These are phyloP conservation scores for Apostichopus leukothele DNA, from an alignment of 53 echinoderm and acorn worm genomes.

Conservation along the genomic window DNA sequence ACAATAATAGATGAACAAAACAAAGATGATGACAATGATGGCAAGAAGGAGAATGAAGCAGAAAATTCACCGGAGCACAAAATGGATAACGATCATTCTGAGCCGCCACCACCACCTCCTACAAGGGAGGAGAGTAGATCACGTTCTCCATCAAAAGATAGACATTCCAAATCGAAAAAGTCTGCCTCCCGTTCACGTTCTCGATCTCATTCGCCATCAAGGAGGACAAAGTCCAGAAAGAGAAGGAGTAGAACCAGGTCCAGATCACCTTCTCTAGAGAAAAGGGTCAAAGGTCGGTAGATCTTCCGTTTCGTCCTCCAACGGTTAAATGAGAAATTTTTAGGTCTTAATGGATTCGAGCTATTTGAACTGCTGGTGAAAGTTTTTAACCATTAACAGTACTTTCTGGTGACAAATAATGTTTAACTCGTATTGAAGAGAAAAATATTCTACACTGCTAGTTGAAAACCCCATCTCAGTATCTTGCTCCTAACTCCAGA, in stretches of 20 bases:
- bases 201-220: neutral
- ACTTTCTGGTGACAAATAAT: no score
- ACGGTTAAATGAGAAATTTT: no score
- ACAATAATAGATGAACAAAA: neutral
- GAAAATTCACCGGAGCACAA: neutral
- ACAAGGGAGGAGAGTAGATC: neutral
- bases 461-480: no score
- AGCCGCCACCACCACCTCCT: neutral
- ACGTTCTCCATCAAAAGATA: constrained; percentile 19
- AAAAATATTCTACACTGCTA: no score
- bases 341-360: no score
- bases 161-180: constrained; percentile 15
- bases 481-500: no score
- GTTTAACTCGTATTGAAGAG: no score
- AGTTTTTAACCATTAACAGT: no score
- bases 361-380: no score
- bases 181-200: neutral
- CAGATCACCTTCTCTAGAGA: constrained; percentile 10
- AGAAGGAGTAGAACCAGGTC: constrained; percentile 20
- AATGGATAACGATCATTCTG: neutral
- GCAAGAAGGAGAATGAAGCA: neutral
- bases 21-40: neutral
- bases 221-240: constrained; percentile 4
- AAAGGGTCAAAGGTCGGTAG: constrained; percentile 30
- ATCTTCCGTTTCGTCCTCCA: no score